A percentile compares a stretch with the other conserved stretches of the same genome.
Conservation (phyloP, 2,888 invertebrate species). For the Chloroclystis v-ata region DNA sequence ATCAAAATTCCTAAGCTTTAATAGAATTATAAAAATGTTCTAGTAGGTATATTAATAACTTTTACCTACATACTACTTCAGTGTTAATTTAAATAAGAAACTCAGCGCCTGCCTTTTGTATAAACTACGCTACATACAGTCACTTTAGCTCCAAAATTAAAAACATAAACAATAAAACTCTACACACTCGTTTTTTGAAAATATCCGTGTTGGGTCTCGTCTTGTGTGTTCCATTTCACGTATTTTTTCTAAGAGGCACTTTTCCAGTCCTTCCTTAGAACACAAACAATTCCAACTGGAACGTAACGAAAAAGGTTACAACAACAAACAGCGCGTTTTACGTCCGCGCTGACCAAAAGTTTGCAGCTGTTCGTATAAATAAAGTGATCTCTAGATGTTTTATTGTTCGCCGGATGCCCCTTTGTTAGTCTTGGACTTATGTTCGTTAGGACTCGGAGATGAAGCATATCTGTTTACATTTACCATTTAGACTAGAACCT, state of each 20-base stretch:
- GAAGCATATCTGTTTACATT: conserved; percentile 3
- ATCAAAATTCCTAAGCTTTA: too few relatives aligned
- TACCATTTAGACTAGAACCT: too few relatives aligned
- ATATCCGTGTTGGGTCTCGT: neutral
- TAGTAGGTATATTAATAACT: too few relatives aligned
- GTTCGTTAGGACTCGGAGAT: conserved; percentile 1
- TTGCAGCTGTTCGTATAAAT: conserved; percentile 78
- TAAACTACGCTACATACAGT: too few relatives aligned
- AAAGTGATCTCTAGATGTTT: conserved; percentile 72
- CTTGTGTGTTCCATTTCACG: conserved; percentile 15
- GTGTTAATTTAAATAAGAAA: too few relatives aligned
- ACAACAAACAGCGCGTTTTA: conserved; percentile 61
- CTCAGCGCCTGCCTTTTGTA: too few relatives aligned
- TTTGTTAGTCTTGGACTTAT: conserved; percentile 20
- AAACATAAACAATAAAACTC: too few relatives aligned
- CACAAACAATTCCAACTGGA: conserved; percentile 41
- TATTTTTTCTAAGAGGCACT: conserved; percentile 19
- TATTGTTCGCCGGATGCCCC: conserved; percentile 49
- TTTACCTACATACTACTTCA: too few relatives aligned
- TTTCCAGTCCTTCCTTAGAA: conserved; percentile 36
- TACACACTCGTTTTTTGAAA: too few relatives aligned
- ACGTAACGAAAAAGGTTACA: conserved; percentile 52
- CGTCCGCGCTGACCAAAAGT: conserved; percentile 74
- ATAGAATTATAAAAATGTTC: too few relatives aligned
- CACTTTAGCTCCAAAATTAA: too few relatives aligned